A percentile compares a stretch with the other conserved stretches of the same genome.
phyloP scores from a whole-genome alignment of 1,140 invertebrate genomes.

The Ips nitidus region DNA sequence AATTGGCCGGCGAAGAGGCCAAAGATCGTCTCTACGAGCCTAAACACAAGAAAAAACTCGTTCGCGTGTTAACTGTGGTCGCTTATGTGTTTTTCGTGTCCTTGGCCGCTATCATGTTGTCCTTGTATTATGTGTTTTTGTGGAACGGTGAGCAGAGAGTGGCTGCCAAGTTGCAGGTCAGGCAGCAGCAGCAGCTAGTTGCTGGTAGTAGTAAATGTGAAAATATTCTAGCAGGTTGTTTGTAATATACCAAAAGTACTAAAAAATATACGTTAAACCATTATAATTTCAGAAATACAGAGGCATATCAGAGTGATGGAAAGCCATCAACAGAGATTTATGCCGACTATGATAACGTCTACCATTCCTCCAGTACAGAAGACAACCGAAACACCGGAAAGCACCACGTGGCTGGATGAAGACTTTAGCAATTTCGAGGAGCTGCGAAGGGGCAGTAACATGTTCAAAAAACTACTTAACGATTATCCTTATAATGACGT shows the following conservation, averaged over 20 bases:
- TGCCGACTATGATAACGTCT: background rate
- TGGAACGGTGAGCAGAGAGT: conserved; percentile 66
- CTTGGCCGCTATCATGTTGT: conserved; percentile 90
- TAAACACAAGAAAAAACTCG: conserved; percentile 81
- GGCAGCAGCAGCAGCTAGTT: conserved; percentile 1
- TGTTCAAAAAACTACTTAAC: conserved; percentile 20
- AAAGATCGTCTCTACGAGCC: conserved; percentile 80
- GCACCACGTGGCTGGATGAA: conserved; percentile 16
- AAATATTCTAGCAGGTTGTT: conserved; percentile 22
- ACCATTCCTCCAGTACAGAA: background rate
- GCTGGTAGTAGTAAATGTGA: conserved; percentile 10
- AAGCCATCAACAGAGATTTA: background rate
- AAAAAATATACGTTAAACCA: background rate
- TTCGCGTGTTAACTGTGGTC: conserved; percentile 91
- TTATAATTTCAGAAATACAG: conserved; percentile 23
- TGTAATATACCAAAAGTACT: background rate
- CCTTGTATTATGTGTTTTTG: conserved; percentile 93
- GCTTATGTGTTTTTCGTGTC: conserved; percentile 96
- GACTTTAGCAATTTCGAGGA: conserved; percentile 27
- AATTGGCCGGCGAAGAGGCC: conserved; percentile 73
- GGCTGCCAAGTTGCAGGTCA: conserved; percentile 6
- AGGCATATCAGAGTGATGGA: conserved; percentile 25
- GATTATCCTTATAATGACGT: conserved; percentile 5
- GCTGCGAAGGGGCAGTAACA: conserved; percentile 2
- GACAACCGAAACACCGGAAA: background rate